Evolutionary conservation across 2,888 invertebrate genomes (phyloP), one percentile per base, ranked within the genome.

Genomic region (Hecatera dysodea): DNA sequence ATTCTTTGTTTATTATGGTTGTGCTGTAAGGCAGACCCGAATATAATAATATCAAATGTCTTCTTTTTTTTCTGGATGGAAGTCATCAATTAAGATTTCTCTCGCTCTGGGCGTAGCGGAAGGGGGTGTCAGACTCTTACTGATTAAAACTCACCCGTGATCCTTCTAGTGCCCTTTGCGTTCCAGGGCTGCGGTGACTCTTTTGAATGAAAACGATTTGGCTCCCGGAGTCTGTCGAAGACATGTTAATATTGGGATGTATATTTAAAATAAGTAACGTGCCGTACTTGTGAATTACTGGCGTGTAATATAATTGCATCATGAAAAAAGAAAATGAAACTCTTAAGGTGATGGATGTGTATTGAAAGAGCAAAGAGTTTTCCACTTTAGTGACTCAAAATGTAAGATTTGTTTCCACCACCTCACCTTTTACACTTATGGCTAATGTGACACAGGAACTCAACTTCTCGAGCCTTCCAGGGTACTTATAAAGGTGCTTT

Each of bases 381-480:
- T 39, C 22, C 27, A 76, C 42, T 77, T 52, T 52, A 7, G 44
- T 52, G 53, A 22, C 17, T 22, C 55, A 44, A 72, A 72, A 72
- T 72, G 42, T 60, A 24, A 48, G 52, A 80, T 64, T 75, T 75
- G 55, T 74, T 60, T 33, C 44, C 75, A 64, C 4, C 48, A 50
- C 27, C 29, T 50, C 42, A 36, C 53, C 53, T 80, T 44, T 39
- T 33, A 66, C 61, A 42, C 75, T 67, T 52, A 67, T n/a, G 56
- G 56, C 27, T 80, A 57, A 80, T 55, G 52, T 46, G 39, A 42
- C 33, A 52, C 48, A 57, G 24, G 50, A 55, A 36, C 24, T 48
- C 44, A 48, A 52, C 33, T 61, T 60, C 29, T 46, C 22, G 1
- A 50, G 52, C 24, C 50, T n/a, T 39, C 19, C 3, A 15, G 57